A percentile compares a stretch with the other conserved stretches of the same genome.
Conservation (phyloP, 2,888 invertebrate species). For the Tinea semifulvella region DNA sequence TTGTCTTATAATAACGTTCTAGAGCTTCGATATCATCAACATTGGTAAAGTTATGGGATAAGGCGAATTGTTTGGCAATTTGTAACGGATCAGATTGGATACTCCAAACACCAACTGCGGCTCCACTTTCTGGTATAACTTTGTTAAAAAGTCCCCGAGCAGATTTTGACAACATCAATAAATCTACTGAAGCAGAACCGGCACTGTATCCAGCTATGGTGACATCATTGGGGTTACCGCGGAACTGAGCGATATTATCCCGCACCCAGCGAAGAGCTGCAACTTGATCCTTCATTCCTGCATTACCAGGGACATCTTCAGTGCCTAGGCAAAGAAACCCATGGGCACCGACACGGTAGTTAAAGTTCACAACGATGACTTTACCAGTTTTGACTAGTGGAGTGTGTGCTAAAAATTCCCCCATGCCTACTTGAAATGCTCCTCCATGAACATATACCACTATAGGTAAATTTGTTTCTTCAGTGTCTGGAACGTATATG, state of each 20-base stretch:
- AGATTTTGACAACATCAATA: constrained; percentile 33
- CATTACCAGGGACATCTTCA: constrained; percentile 30
- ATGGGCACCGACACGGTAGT: constrained; percentile 26
- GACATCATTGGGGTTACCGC: constrained; percentile 41
- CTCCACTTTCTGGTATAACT: constrained; percentile 37
- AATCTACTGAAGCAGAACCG: constrained; percentile 34
- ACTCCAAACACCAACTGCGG: constrained; percentile 25
- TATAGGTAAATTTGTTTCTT: constrained; percentile 26
- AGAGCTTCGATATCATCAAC: constrained; percentile 29
- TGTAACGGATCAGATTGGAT: constrained; percentile 33
- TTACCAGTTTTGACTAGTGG: constrained; percentile 19
- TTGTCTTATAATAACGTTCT: constrained; percentile 32
- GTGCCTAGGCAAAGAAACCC: constrained; percentile 33
- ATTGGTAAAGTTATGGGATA: constrained; percentile 23
- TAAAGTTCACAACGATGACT: constrained; percentile 23
- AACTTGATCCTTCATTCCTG: constrained; percentile 45
- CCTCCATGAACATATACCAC: constrained; percentile 29
- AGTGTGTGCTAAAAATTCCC: constrained; percentile 16
- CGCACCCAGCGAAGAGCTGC: constrained; percentile 36
- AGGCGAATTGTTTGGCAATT: constrained; percentile 33
- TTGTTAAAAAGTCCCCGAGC: constrained; percentile 35
- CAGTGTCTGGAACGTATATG: constrained; percentile 26
- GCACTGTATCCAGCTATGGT: constrained; percentile 38
- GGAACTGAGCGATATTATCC: constrained; percentile 36
- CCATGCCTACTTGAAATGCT: constrained; percentile 22